Evolutionary conservation across 2,888 invertebrate species (phyloP), one percentile per base, ranked within the genome.

Genomic region (Elegia similella): DNA sequence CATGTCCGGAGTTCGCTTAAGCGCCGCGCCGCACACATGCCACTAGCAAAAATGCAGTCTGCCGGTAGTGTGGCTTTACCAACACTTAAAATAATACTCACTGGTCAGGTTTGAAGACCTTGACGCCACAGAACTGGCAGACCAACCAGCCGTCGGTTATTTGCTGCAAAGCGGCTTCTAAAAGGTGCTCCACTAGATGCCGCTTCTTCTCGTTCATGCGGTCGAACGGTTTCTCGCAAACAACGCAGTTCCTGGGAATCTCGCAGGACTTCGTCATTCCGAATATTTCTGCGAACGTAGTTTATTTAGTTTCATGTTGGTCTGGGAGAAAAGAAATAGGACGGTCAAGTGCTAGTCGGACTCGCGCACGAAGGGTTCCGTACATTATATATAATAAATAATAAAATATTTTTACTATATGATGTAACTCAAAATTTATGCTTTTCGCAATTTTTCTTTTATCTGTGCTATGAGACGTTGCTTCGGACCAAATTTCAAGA

Each of bases 101-200:
- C 12, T 12, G 30, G 0, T 74, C 72, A 0, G 62, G 13, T 0
- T 62, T 59, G 0, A 12, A 0, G 42, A 71, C 72, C 0, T 16
- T n/a, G 0, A 44, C 29, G 0, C 16, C 23, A 56, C 88, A 88
- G 1, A 85, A 66, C 47, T 85, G 82, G n/a, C 84, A 68, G n/a
- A 17, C 55, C 0, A 78, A 34, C 0, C n/a, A 15, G 0, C 23
- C 47, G 7, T 0, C 0, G 66, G 66, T 1, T 67, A 66, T 0
- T 59, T 32, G 38, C 23, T 23, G 2, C 23, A 68, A 71, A 0
- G 88, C 87, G 15, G 88, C 78, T 0, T n/a, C 8, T 0, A 86
- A 59, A 0, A 89, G 54, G 30, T 89, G 89, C n/a, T 88, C 86
- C 0, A 87, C 75, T 0, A 82, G 48, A 42, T 89, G 88, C 0